Conservation (phyloP, 2,888 invertebrate genomes). For the Conchocele bisecta region DNA sequence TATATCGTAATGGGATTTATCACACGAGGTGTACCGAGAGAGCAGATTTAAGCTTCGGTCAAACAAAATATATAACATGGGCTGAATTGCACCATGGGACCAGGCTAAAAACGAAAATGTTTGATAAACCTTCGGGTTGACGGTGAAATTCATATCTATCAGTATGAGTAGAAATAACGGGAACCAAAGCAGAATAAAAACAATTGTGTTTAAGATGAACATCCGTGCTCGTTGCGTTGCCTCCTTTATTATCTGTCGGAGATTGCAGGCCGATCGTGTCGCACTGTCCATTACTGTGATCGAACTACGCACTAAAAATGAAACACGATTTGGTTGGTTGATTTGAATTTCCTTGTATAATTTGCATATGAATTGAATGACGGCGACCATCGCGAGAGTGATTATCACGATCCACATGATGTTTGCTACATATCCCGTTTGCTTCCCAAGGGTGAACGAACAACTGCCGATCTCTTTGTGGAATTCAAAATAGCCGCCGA, state of each 20-base stretch:
- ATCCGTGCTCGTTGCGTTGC: slow-evolving; percentile 80
- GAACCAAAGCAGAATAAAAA: slow-evolving; percentile 81
- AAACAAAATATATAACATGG: slow-evolving; percentile 80
- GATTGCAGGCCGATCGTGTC: slow-evolving; percentile 65
- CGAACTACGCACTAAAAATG: slow-evolving; percentile 79
- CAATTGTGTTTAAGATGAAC: slow-evolving; percentile 76
- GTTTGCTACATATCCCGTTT: slow-evolving; percentile 81
- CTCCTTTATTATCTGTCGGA: slow-evolving; percentile 74
- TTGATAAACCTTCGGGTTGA: slow-evolving; percentile 81
- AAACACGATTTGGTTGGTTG: slow-evolving; percentile 77
- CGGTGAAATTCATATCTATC: slow-evolving; percentile 78
- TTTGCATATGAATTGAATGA: slow-evolving; percentile 79
- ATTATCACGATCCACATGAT: slow-evolving; percentile 82
- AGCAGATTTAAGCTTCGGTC: slow-evolving; percentile 80
- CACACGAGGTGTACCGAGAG: slow-evolving; percentile 73
- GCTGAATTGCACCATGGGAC: slow-evolving; percentile 81
- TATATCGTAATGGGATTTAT: slow-evolving; percentile 66
- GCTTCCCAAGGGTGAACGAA: slow-evolving; percentile 80
- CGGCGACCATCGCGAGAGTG: slow-evolving; percentile 77
- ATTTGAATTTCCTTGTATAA: slow-evolving; percentile 81
- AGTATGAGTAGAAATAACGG: slow-evolving; percentile 81
- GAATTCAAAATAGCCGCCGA: slow-evolving; percentile 82
- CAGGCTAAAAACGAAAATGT: slow-evolving; percentile 82
- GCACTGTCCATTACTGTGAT: slow-evolving; percentile 75
- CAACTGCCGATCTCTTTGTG: slow-evolving; percentile 82